A percentile compares a stretch with the other conserved stretches of the same genome.
Conservation (phyloP, 2,113 vertebrate species). For the Aldabrachelys gigantea region DNA sequence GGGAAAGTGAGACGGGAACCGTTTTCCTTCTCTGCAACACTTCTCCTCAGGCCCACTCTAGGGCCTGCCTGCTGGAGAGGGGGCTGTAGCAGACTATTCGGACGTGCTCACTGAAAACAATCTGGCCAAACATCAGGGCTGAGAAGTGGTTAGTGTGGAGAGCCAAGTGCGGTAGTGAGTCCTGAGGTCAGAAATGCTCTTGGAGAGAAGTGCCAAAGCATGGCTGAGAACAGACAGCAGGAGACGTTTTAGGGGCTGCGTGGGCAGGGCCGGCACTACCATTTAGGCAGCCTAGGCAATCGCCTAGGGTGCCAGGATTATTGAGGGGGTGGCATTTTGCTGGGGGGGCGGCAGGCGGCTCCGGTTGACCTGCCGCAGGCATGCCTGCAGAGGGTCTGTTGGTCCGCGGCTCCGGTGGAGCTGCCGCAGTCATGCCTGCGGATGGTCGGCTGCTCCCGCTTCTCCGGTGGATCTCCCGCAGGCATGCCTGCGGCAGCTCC, state of each 20-base stretch:
- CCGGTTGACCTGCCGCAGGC: no score
- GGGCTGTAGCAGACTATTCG: not conserved
- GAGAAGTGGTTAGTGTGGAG: not conserved
- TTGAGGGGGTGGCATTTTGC: no score
- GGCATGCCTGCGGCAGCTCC: no score
- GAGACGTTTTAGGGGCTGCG: not conserved
- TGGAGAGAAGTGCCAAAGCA: not conserved
- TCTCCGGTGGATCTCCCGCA: no score
- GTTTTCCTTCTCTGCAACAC: not conserved
- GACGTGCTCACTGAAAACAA: not conserved
- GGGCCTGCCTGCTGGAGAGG: not conserved
- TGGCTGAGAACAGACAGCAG: not conserved
- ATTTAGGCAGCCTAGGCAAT: no score
- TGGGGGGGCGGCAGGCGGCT: no score
- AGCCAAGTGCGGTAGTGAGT: not conserved
- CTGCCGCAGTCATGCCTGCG: no score
- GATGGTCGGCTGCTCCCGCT: no score
- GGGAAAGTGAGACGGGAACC: slow-evolving; percentile 30
- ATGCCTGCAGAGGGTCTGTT: no score
- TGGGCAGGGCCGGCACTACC: no score
- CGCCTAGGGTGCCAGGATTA: no score
- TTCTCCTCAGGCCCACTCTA: not conserved
- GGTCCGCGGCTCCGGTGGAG: no score
- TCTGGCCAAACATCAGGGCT: not conserved
- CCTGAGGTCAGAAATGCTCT: not conserved